These are phyloP conservation scores for Apostichopus parvimensis DNA, from an alignment of 35 echinoderm and acorn worm species.

Conservation along the genomic window DNA sequence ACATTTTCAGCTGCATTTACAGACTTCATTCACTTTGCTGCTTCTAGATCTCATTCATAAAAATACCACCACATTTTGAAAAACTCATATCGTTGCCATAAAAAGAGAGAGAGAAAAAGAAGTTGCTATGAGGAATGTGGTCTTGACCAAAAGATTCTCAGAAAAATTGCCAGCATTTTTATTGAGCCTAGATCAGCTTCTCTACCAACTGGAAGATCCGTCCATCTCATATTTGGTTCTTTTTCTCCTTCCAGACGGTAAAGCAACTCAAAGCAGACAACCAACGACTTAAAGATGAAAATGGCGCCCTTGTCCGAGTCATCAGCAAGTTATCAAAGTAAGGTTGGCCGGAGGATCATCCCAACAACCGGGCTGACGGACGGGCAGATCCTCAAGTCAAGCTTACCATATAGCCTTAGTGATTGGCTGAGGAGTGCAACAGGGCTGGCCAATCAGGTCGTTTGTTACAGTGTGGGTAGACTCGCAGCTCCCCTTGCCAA, in stretches of 20 bases:
- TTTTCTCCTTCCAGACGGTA: conserved; percentile 63
- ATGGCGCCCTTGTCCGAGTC: conserved; percentile 94
- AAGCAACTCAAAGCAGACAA: conserved; percentile 97
- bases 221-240: neutral
- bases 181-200: no score
- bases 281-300: conserved; percentile 98
- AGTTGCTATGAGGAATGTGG: no score
- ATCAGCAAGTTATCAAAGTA: conserved; percentile 99
- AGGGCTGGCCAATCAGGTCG: conserved; percentile 39
- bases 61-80: no score
- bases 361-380: neutral
- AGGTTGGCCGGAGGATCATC: conserved; percentile 17
- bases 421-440: conserved; percentile 23
- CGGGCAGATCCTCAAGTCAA: neutral
- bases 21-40: no score
- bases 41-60: no score
- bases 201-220: no score
- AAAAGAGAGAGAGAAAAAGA: no score
- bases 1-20: no score
- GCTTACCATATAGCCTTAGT: conserved; percentile 7
- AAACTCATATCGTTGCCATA: no score
- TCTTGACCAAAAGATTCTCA: no score
- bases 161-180: no score
- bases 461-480: conserved; percentile 50
- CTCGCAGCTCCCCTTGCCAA: neutral